A percentile compares a stretch with the other conserved stretches of the same genome.
Evolutionary conservation across 2,888 invertebrate species (phyloP).

Genomic region (Eulithis testata): DNA sequence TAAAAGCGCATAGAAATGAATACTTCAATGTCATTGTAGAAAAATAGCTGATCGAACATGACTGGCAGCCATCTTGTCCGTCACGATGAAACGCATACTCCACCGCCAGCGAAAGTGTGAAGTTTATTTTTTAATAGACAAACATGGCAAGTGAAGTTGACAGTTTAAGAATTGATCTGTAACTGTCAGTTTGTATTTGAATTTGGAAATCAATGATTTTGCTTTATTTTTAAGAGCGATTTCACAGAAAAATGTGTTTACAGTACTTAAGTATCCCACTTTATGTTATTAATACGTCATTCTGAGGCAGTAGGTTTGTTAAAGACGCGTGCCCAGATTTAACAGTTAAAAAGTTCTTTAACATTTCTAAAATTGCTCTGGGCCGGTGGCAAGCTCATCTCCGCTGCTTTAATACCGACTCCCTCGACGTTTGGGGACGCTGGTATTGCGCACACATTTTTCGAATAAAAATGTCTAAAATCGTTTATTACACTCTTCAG

Average conservation of each 20-base stretch:
- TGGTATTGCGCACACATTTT: no score
- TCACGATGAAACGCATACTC: slow-evolving; percentile 42
- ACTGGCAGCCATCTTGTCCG: slow-evolving; percentile 46
- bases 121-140: slow-evolving; percentile 39
- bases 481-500: no score
- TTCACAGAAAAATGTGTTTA: no score
- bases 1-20: slow-evolving; percentile 17
- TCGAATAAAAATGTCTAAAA: no score
- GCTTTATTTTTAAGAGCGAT: no score
- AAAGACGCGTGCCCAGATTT: no score
- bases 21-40: slow-evolving; percentile 28
- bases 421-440: no score
- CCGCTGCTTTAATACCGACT: no score
- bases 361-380: neutral
- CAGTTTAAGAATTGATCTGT: slow-evolving; percentile 24
- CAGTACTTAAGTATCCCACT: neutral
- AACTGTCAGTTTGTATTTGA: slow-evolving; percentile 7
- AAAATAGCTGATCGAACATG: slow-evolving; percentile 46
- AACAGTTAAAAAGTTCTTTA: no score
- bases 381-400: slow-evolving; percentile 18
- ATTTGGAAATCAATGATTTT: neutral
- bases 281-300: no score
- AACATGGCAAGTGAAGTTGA: slow-evolving; percentile 32
- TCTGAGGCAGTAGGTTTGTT: no score
- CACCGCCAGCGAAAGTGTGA: slow-evolving; percentile 46